Evolutionary conservation across 2,113 vertebrate species (phyloP), one percentile per base, ranked within the genome.

Genomic region (Leucosticte australis): DNA sequence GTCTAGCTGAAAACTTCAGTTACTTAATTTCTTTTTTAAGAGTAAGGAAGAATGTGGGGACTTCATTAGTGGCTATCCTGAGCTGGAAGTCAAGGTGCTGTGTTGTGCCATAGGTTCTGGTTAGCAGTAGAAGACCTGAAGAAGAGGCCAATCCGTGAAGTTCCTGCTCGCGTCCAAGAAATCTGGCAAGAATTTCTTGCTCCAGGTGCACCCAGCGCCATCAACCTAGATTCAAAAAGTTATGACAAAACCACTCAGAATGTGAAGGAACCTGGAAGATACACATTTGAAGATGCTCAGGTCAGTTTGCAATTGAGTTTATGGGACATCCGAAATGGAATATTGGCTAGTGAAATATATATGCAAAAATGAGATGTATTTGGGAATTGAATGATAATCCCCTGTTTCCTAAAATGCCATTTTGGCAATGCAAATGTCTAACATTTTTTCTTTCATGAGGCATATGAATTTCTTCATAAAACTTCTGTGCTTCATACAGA

Each of bases 101-200:
- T 90, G 12, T 92, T 97, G 63, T 90, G 22, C 42, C 68, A 6
- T 41, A 99, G 99, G 98, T 99, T 99, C 98, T 99, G 99, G 99
- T 94, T 99, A 96, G 98, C 99, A 3, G 99, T 99, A 89, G 99
- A 99, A 96, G 99, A 99, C 91, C 85, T 99, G 95, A 99, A 99
- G 98, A 99, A 99, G 90, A 99, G 99, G 63, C 98, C 99, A 4
- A 99, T 99, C 73, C 97, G 98, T 91, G 99, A 99, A 97, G 99
- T 99, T 73, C 99, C 99, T 56, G 98, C 98, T 37, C 98, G 99
- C 1, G 99, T 99, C 59, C 99, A 99, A 89, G 99, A 99, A 98
- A 99, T 99, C 96, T 99, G 99, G 99, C 98, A 98, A 95, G 99
- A 99, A 93, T 99, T 99, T 94, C 97, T 99, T 97, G 99, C 99